Base-by-base conservation (phyloP, 2,113 vertebrate species). In the Centrocercus urophasianus region DNA sequence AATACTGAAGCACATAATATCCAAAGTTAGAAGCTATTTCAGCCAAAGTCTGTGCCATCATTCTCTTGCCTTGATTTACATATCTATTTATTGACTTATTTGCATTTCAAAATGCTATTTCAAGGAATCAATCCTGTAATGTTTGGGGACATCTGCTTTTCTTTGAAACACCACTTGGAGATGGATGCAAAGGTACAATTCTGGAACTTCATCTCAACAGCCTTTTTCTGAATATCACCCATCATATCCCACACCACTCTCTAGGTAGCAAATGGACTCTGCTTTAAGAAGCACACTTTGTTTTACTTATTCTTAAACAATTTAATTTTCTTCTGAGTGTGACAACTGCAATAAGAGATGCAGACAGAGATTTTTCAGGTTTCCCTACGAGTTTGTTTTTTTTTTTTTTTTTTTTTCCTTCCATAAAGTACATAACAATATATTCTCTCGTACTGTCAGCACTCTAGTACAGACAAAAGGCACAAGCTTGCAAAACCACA, bases 351-450 rank as follows among this genome's bases (percentile, higher is more conserved):
- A 38, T 13, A 50, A 50, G 13, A 21, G 13, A n/a, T 30, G 6
- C n/a, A 59, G 70, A 65, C 7, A 30, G 0, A 5, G 7, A 3
- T 25, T 71, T 76, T 56, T 56, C 79, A 43, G 21, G 45, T 70
- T 70, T 66, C 45, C 57, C 25, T 34, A 1, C 11, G 19, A 54
- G 7, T 48, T 52, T 8, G 7, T 48, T 52, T 8, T 16, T 78
- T 47, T 59, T 10, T 10, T 18, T 32, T 30, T 56, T 18, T 10
- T 28, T 30, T 45, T 74, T 21, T 21, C 20, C 47, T 47, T 47
- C 86, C 72, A 64, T 69, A 15, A 34, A 36, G 21, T 2, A 38
- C 0, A 0, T 4, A 65, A 13, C 10, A 45, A 30, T 0, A 0
- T 13, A 32, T 13, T 32, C 8, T 8, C 21, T 1, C 28, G 7